These are phyloP conservation scores for Chymomyza procnemis DNA, from an alignment of 2,888 invertebrate species.

Conservation along the genomic window DNA sequence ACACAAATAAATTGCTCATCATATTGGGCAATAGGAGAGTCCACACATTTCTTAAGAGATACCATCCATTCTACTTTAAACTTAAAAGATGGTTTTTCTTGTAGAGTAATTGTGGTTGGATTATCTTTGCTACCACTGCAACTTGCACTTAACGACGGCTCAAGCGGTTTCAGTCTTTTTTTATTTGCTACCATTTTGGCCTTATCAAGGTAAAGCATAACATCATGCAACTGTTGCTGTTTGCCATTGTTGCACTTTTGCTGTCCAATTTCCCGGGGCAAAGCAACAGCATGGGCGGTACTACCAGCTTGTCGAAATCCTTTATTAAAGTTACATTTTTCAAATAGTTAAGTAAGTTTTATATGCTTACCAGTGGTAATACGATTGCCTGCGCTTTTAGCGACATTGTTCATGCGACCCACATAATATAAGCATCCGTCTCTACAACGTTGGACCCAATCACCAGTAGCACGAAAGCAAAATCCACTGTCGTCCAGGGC, in stretches of 20 bases:
- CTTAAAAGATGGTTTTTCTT: slow-evolving; percentile 29
- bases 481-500: slow-evolving; percentile 53
- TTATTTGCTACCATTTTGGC: slow-evolving; percentile 50
- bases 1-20: slow-evolving; percentile 79
- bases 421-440: slow-evolving; percentile 81
- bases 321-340: too few relatives aligned
- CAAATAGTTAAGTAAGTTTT: too few relatives aligned
- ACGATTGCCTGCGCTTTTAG: slow-evolving; percentile 84
- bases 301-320: slow-evolving; percentile 68
- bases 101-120: too few relatives aligned
- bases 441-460: slow-evolving; percentile 82
- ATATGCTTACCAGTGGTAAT: slow-evolving; percentile 56
- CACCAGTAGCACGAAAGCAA: slow-evolving; percentile 84
- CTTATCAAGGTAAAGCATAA: slow-evolving; percentile 49
- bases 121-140: neutral
- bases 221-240: slow-evolving; percentile 50
- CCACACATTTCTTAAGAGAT: slow-evolving; percentile 85
- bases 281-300: slow-evolving; percentile 72
- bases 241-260: slow-evolving; percentile 52
- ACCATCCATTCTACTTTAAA: slow-evolving; percentile 60
- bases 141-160: neutral
- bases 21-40: slow-evolving; percentile 85
- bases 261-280: slow-evolving; percentile 64
- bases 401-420: slow-evolving; percentile 84
- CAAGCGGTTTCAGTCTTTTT: slow-evolving; percentile 48